Evolutionary conservation across 2,888 invertebrate species (phyloP).

Genomic region (Ormyrus labotus): DNA sequence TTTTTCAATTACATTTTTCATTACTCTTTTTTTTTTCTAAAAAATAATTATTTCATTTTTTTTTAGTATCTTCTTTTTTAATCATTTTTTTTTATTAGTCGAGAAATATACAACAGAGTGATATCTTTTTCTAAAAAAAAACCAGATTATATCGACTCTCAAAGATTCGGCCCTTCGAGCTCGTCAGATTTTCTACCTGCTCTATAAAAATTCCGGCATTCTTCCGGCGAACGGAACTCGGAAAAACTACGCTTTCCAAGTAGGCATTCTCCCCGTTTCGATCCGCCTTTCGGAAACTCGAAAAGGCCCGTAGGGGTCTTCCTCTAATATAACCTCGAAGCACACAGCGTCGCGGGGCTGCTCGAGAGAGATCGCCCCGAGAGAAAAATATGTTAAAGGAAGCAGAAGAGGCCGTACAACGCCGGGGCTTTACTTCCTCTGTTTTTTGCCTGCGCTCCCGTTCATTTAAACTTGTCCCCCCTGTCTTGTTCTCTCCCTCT

Average conservation of each 20-base stretch:
- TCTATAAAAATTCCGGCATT: neutral
- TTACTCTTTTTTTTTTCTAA: too few species aligned
- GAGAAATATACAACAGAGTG: too few species aligned
- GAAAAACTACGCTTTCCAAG: conserved; percentile 42
- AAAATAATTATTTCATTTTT: too few species aligned
- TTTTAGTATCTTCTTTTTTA: too few species aligned
- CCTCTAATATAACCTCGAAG: too few species aligned
- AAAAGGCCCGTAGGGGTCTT: neutral
- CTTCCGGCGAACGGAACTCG: neutral
- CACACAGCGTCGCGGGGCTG: too few species aligned
- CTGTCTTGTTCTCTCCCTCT: neutral
- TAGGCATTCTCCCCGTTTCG: conserved; percentile 15
- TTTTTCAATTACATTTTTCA: neutral
- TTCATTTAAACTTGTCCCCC: conserved; percentile 13
- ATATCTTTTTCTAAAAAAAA: too few species aligned
- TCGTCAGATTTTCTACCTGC: too few species aligned
- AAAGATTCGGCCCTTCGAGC: too few species aligned
- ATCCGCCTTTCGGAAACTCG: conserved; percentile 34
- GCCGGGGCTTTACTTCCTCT: conserved; percentile 26
- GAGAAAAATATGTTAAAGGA: conserved; percentile 17
- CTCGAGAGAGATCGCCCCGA: neutral
- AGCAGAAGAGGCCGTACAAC: conserved; percentile 34
- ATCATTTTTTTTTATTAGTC: too few species aligned
- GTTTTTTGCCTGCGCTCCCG: conserved; percentile 23
- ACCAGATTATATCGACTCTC: too few species aligned